These are phyloP conservation scores for Alviniconcha marisindica DNA, from an alignment of 1,140 invertebrate species.

Conservation along the genomic window DNA sequence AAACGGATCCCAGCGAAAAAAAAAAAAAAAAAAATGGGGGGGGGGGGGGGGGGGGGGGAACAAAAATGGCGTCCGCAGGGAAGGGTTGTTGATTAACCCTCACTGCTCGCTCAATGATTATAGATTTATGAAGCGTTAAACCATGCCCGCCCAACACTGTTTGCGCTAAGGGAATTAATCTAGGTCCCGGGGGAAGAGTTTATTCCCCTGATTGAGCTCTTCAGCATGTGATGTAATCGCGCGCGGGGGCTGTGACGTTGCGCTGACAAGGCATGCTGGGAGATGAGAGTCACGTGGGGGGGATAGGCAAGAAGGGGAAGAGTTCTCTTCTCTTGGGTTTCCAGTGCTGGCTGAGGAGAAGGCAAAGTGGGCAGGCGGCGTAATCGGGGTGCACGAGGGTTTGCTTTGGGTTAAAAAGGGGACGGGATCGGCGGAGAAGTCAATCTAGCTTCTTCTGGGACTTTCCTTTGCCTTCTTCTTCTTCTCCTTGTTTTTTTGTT, in stretches of 20 bases:
- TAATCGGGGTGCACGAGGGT: background rate
- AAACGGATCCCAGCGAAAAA: too few species aligned
- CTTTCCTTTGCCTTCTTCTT: background rate
- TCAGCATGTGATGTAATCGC: constrained; percentile 26
- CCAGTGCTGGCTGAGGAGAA: background rate
- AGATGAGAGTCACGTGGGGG: background rate
- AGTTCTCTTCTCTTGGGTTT: too few species aligned
- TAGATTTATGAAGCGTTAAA: constrained; percentile 23
- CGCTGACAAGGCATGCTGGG: background rate
- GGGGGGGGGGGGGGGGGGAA: too few species aligned
- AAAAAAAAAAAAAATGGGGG: too few species aligned
- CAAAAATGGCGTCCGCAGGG: background rate
- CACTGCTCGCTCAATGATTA: background rate
- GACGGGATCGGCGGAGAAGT: background rate
- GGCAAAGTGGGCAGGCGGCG: background rate
- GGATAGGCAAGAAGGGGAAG: background rate
- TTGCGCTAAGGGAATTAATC: constrained; percentile 7
- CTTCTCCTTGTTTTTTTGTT: background rate
- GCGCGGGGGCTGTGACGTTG: background rate
- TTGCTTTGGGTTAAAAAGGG: background rate
- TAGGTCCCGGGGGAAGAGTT: background rate
- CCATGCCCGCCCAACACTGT: background rate
- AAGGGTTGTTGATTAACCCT: constrained; percentile 3
- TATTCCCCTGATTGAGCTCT: constrained; percentile 23
- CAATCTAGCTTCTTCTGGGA: background rate